Evolutionary conservation across 2,113 vertebrate species (phyloP).

Genomic region (Eleginops maclovinus): DNA sequence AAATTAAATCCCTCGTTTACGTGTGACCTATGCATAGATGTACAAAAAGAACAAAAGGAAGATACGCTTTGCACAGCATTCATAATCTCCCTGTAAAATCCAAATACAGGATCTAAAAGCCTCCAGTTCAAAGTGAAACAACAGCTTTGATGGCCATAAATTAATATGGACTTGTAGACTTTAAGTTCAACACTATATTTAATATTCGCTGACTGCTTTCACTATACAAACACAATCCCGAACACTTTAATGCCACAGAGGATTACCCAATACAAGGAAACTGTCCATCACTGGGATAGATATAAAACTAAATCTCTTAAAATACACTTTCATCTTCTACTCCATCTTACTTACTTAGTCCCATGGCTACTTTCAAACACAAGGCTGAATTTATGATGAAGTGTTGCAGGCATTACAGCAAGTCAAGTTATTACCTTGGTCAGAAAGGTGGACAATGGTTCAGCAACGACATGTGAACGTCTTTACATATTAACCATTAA

Average conservation of each 20-base stretch:
- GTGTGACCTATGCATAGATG: background rate
- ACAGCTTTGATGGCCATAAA: background rate
- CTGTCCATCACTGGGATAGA: conserved; percentile 1
- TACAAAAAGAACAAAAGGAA: background rate
- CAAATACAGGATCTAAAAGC: background rate
- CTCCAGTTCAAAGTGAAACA: background rate
- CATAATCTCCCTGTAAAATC: conserved; percentile 16
- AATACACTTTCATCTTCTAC: background rate
- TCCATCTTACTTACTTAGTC: background rate
- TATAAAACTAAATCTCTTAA: background rate
- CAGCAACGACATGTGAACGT: background rate
- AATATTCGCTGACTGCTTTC: background rate
- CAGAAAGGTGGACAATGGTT: background rate
- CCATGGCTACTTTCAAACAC: background rate
- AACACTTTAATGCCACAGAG: background rate
- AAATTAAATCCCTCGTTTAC: conserved; percentile 5
- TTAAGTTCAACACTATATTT: background rate
- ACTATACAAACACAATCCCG: background rate
- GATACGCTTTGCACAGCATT: conserved; percentile 1
- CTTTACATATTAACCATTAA: background rate
- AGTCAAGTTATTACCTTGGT: background rate
- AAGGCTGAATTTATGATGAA: background rate
- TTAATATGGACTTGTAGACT: background rate
- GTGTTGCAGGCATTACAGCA: background rate
- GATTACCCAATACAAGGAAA: background rate